Percentiles rank a stretch among this genome's conserved stretches.
Conservation (phyloP, 1,140 invertebrate species). For the Ptiloglossa arizonensis region DNA sequence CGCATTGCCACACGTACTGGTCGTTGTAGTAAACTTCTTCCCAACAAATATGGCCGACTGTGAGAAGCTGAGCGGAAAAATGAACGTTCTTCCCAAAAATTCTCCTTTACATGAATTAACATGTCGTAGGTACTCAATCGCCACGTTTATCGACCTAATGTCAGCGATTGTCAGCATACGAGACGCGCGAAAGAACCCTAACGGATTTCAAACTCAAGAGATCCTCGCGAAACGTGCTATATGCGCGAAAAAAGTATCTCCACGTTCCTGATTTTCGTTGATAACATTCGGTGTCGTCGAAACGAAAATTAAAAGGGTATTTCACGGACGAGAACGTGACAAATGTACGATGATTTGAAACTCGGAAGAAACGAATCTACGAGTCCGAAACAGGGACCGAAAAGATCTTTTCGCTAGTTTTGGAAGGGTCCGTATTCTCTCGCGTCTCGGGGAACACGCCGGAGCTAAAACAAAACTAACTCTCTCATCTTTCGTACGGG, state of each 20-base stretch:
- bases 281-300: background rate
- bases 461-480: conserved; percentile 12
- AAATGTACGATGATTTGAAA: too few species aligned
- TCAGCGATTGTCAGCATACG: background rate
- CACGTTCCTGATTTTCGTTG: background rate
- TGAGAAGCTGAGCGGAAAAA: conserved; percentile 36
- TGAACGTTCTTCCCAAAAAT: background rate
- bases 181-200: background rate
- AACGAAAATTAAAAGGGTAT: background rate
- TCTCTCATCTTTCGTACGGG: background rate
- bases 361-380: too few species aligned
- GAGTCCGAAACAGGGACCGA: background rate
- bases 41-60: conserved; percentile 30
- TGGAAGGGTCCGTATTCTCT: background rate
- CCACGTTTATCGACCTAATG: background rate
- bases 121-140: conserved; percentile 4
- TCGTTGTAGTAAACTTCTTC: conserved; percentile 35
- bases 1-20: conserved; percentile 39
- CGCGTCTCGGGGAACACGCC: background rate
- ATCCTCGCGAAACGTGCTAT: background rate
- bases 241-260: background rate
- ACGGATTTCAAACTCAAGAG: background rate
- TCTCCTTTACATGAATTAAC: background rate
- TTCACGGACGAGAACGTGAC: background rate
- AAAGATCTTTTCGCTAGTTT: background rate